Evolutionary conservation across 1,140 invertebrate species (phyloP).

Genomic region (Caerostris extrusa): DNA sequence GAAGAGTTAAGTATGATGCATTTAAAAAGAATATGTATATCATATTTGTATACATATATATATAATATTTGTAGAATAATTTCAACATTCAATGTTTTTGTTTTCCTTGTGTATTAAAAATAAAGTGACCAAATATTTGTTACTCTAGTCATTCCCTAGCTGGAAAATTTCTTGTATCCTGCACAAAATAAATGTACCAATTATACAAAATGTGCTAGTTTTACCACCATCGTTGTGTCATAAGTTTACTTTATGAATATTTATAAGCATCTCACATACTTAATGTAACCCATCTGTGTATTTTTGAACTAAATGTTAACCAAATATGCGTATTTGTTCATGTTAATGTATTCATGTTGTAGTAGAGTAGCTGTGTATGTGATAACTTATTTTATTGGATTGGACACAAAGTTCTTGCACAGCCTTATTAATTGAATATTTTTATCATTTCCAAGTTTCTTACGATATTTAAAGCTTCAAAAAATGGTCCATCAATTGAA

Average conservation of each 20-base stretch:
- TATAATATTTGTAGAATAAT: no score
- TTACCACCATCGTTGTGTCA: not conserved
- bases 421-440: no score
- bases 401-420: no score
- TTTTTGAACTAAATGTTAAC: not conserved
- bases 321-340: not conserved
- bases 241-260: not conserved
- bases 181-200: not conserved
- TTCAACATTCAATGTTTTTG: no score
- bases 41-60: no score
- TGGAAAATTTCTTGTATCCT: not conserved
- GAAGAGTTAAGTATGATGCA: no score
- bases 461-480: no score
- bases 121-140: slow-evolving; percentile 10
- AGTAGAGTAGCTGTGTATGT: no score
- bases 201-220: not conserved
- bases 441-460: no score
- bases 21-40: no score
- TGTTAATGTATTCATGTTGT: not conserved
- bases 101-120: not conserved
- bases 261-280: not conserved
- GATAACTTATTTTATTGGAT: no score
- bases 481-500: no score
- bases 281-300: not conserved
- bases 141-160: not conserved